Conservation (phyloP, 2,113 vertebrate species). For the Diglossa brunneiventris region DNA sequence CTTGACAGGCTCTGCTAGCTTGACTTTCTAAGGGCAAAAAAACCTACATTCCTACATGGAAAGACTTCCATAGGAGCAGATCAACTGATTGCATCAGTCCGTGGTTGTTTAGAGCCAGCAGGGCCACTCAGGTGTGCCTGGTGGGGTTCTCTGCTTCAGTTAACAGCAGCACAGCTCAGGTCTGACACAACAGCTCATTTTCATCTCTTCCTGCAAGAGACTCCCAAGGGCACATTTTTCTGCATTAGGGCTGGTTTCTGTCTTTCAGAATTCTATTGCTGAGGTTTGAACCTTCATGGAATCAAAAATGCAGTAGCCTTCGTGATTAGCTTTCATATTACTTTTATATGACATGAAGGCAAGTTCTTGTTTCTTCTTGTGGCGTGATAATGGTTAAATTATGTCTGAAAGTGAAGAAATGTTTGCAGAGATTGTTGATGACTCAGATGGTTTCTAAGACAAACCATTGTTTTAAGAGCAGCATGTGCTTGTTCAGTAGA, state of each 20-base stretch:
- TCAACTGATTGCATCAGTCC: accelerated
- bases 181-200: background rate
- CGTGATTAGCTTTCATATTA: background rate
- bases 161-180: accelerated
- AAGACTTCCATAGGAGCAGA: background rate
- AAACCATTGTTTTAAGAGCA: constrained; percentile 34
- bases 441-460: background rate
- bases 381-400: background rate
- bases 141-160: background rate
- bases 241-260: background rate
- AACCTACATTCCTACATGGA: background rate
- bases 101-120: background rate
- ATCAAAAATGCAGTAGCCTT: background rate
- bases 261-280: background rate
- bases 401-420: background rate
- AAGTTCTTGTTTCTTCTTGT: background rate
- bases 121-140: background rate
- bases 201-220: background rate
- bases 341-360: background rate
- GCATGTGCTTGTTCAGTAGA: background rate
- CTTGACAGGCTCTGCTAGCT: background rate
- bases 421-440: background rate
- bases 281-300: background rate
- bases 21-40: constrained; percentile 45
- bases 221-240: background rate